Evolutionary conservation across 2,113 vertebrate species (phyloP), one percentile per base, ranked within the genome.

Genomic region (Smithornis capensis): DNA sequence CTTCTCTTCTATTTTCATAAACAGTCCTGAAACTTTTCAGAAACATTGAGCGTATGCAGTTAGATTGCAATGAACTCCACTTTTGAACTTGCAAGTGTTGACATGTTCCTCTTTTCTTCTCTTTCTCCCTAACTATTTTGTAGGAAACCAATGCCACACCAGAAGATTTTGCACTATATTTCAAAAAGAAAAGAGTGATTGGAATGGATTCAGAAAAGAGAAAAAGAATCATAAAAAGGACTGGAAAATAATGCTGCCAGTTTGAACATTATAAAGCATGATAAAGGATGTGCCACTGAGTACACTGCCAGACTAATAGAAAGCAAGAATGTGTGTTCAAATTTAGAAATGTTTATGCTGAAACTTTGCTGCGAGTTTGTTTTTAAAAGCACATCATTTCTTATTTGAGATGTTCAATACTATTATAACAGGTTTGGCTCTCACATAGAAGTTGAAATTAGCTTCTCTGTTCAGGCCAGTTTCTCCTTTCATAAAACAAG

Each of bases 261-360:
- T 23, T 83, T 92, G 57, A 88, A n/a, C n/a, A n/a, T n/a, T n/a
- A n/a, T n/a, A 91, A 94, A 73, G 12, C 27, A 47, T 69, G 63
- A 91, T 87, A 74, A 94, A 92, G 25, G n/a, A 21, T 94, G 25
- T 68, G 40, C 10, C 78, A 9, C 44, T 18, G 33, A 89, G 31
- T 62, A 65, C 21, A 7, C 19, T 85, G 35, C 49, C 65, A 92
- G 42, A 65, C 50, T 2, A 5, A 85, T 7, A 73, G 64, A 67
- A 89, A 68, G 8, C 16, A 75, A 5, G 9, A 31, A 69, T 69
- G 82, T 79, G 37, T 87, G 49, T 37, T 90, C 45, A 62, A 77
- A 77, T 85, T 85, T 71, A 90, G 75, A 94, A 95, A 83, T 69
- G 91, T 62, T 94, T 74, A 55, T 49, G 29, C 22, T 70, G 52